Evolutionary conservation across 2,113 vertebrate genomes (phyloP).

Genomic region (Irena cyanogastra): DNA sequence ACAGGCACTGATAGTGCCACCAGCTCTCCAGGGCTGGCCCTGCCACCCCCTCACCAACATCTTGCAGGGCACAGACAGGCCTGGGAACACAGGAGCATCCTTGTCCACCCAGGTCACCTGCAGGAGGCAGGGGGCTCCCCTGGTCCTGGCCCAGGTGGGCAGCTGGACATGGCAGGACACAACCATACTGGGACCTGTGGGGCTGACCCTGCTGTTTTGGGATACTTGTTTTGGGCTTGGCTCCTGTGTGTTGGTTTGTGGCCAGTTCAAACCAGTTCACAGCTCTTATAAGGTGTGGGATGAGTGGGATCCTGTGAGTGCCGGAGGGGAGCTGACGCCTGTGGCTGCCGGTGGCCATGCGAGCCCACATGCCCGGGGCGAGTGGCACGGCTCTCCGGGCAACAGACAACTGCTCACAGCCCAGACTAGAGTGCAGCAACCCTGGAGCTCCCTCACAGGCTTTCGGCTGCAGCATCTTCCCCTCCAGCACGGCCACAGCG

Average conservation of each 20-base stretch:
- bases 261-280: constrained; percentile 3
- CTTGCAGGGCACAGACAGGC: background rate
- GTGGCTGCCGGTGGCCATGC: background rate
- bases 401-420: background rate
- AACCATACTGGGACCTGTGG: accelerated
- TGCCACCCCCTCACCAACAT: accelerated
- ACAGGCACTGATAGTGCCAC: accelerated
- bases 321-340: accelerated
- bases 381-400: accelerated
- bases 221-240: constrained; percentile 23
- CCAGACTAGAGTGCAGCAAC: background rate
- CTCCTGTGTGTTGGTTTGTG: background rate
- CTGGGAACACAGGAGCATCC: background rate
- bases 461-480: constrained; percentile 30
- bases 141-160: too few relatives aligned
- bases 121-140: background rate
- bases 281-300: constrained; percentile 26
- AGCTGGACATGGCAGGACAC: background rate
- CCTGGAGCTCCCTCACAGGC: background rate
- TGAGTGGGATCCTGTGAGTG: background rate
- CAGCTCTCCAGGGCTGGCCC: accelerated
- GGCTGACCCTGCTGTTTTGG: background rate
- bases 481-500: background rate
- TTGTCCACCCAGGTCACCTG: accelerated
- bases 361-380: accelerated